Base-by-base conservation (phyloP, 2,888 invertebrate genomes). In the Drosophila dives region DNA sequence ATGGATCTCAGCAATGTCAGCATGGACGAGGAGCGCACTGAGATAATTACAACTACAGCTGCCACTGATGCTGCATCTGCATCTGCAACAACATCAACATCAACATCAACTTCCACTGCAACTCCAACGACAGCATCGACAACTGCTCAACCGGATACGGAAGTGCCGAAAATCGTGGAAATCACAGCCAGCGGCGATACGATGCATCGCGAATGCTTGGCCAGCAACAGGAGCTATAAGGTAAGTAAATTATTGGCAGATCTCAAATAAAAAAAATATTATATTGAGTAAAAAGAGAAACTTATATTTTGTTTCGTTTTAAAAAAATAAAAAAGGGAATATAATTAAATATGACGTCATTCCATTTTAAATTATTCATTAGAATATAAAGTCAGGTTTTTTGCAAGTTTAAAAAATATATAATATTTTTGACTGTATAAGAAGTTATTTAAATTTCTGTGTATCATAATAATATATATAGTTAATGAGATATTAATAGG, bases 1-100 rank as follows among this genome's bases (percentile, higher is more conserved):
- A 89, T 91, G 81, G 96, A 97, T 92, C 93, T 97, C n/a, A 97
- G 97, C 91, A 96, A 97, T 91, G 96, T 97, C 26, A 96, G 95
- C 83, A 95, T 97, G 94, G 96, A 96, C 80, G 96, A 81, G 45
- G 85, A 80, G 23, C 77, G 54, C 20, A 66, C 75, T 58, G 80
- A 76, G 29, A 12, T 59, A 49, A 72, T 65, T 60, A 71, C 77
- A 65, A 78, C 64, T 3, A 75, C 70, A 58, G 63, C 67, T 56
- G 33, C 67, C 26, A 0, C 40, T 15, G 38, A 8, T 29, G 2
- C 38, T 17, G 12, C 38, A 34, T n/a, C 68, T 10, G 17, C 77
- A 12, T 53, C 49, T 2, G 3, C 83, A 12, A 54, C 62, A 4
- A 49, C 83, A 12, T 55, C 62, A 4, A 49, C 70, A 20, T 60